Evolutionary conservation across 1,140 invertebrate genomes (phyloP), one percentile per base, ranked within the genome.

Genomic region (Cyrtorhinus lividipennis): DNA sequence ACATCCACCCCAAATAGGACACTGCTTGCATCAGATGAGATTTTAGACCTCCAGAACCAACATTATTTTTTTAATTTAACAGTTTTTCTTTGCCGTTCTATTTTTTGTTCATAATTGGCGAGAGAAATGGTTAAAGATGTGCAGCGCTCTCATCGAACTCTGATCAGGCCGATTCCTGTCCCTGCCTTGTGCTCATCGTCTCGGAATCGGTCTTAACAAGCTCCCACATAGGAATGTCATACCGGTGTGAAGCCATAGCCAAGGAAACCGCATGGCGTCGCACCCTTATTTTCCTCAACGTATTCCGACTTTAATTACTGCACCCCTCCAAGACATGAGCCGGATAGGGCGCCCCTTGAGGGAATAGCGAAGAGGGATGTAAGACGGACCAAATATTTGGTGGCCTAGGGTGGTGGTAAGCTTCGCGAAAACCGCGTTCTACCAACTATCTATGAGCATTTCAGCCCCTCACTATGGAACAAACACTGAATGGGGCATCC

Each of bases 301-400:
- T 53, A 53, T 53, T 53, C 48, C 20, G 48, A 53, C 8, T 53
- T 5, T 53, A 53, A 53, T 53, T 53, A 53, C 20, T 13, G 12
- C 48, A 13, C 48, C 48, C 20, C 20, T 22, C 18, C 8, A 13
- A 53, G 48, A 20, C 8, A 53, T 12, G 5, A 13, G 18, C 8
- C 48, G 10, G 10, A 5, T 13, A 13, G 10, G 48, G 12, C 18
- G 12, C 3, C 48, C 10, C 48, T 15, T 20, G 10, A 53, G 5
- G 48, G 48, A 22, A 53, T 5, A 22, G 18, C 8, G 48, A 53
- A 53, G 5, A 5, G 12, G 48, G 12, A 22, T 20, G 48, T 12
- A 20, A 53, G 48, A 53, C 48, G 20, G 48, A 15, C 48, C 48
- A 53, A 53, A 53, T 53, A 53, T 53, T 53, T 22, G 48, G 48